Base-by-base conservation (phyloP, 1,140 invertebrate genomes). In the Pectinophora gossypiella region DNA sequence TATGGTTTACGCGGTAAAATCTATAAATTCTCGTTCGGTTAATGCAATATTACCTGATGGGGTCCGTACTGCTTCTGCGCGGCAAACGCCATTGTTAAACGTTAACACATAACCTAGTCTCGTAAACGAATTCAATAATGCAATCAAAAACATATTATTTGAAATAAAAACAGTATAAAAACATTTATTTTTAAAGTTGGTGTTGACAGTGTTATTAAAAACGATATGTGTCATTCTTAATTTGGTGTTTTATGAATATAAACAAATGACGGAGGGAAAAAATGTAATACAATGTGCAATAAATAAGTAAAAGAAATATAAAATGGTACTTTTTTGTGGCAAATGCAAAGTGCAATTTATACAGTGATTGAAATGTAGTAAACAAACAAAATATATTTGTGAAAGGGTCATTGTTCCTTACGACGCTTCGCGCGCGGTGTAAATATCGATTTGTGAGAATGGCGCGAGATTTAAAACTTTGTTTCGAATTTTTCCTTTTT, bases 361-460 rank as follows among this genome's bases (percentile, higher is more conserved):
- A n/a, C 27, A 32, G 27, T 32, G 27, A 1, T 9, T 12, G n/a
- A 3, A 2, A 7, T 3, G 1, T 32, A 2, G n/a, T 32, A 32
- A 32, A 32, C n/a, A 32, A 32, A 32, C 2, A 32, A 32, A 32
- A 32, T 32, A 32, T 12, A n/a, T 32, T 32, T 23, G 10, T 4
- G 4, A 9, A 32, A n/a, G 7, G 27, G 2, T 32, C 27, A 32
- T 32, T 32, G 27, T 32, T 9, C 27, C 27, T 32, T 32, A 32
- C n/a, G n/a, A n/a, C 27, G 27, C 27, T 32, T 32, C 9, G 27
- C 27, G 9, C n/a, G 27, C 9, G 27, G 27, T 9, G 27, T 18
- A 43, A 44, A 45, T 27, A 52, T 20, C 12, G 42, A 43, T 51
- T 40, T 19, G 16, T 5, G 19, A 20, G 43, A 52, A 53, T 42